Percentiles rank a stretch among this genome's conserved stretches.
phyloP scores from a whole-genome alignment of 2,888 invertebrate genomes.

The Glyphotaelius pellucidus region DNA sequence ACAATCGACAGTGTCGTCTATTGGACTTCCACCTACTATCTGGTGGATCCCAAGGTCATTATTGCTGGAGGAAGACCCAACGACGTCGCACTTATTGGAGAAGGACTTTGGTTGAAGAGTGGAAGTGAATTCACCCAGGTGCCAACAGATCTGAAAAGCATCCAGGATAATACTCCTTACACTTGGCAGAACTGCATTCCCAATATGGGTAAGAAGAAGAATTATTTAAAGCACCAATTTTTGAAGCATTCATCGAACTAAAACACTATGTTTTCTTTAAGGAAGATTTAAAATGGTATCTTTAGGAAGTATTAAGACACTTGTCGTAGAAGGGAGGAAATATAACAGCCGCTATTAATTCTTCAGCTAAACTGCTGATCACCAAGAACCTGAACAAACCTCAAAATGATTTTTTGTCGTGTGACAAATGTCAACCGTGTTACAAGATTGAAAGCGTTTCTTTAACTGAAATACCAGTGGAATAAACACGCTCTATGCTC shows the following conservation, averaged over 20 bases:
- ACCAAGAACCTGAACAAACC: not conserved
- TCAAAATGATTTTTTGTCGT: not conserved
- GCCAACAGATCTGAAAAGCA: conserved; percentile 60
- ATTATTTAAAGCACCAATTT: not conserved
- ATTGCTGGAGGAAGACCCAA: conserved; percentile 54
- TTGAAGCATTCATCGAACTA: too few species aligned
- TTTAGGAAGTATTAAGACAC: not conserved
- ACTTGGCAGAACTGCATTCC: conserved; percentile 65
- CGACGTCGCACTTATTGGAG: conserved; percentile 51
- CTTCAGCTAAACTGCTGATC: not conserved
- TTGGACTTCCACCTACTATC: conserved; percentile 65
- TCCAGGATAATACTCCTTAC: conserved; percentile 56
- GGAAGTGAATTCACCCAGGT: conserved; percentile 56
- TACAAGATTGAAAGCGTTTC: too few species aligned
- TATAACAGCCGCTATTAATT: not conserved
- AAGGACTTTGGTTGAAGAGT: conserved; percentile 64
- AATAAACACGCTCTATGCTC: too few species aligned
- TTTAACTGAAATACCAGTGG: too few species aligned
- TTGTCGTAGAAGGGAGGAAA: not conserved
- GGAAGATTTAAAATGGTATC: too few species aligned
- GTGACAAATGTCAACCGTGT: too few species aligned
- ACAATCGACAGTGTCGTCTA: conserved; percentile 51
- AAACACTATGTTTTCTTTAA: not conserved
- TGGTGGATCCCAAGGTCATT: conserved; percentile 59
- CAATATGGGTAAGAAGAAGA: conserved; percentile 59